Conservation (phyloP, 2,113 vertebrate species). For the Crotalus tigris region DNA sequence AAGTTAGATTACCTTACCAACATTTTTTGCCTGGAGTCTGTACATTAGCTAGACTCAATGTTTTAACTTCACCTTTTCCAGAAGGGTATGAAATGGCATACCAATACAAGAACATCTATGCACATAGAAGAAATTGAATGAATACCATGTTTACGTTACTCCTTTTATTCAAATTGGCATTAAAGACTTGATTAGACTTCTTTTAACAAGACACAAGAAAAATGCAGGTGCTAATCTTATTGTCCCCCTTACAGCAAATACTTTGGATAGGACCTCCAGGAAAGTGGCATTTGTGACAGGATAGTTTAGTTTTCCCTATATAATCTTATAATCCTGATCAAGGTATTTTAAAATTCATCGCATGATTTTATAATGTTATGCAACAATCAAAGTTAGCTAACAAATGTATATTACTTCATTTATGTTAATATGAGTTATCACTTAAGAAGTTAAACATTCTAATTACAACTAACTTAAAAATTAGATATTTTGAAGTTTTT, state of each 20-base stretch:
- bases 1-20: not conserved
- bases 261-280: not conserved
- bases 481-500: not conserved
- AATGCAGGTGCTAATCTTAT: not conserved
- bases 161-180: not conserved
- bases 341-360: not conserved
- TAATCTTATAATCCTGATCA: not conserved
- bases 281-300: not conserved
- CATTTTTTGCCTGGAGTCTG: not conserved
- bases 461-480: not conserved
- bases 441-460: not conserved
- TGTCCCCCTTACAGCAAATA: not conserved
- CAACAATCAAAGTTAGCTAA: not conserved
- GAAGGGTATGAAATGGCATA: not conserved
- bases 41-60: not conserved
- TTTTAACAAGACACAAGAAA: not conserved
- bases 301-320: not conserved
- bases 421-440: not conserved
- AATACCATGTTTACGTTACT: not conserved
- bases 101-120: not conserved
- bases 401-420: not conserved
- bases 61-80: not conserved
- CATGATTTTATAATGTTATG: not conserved
- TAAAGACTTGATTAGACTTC: not conserved
- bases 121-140: not conserved